Percentiles rank a stretch among this genome's conserved stretches.
Conservation (phyloP, 2,888 invertebrate genomes). For the Polydesmus complanatus region DNA sequence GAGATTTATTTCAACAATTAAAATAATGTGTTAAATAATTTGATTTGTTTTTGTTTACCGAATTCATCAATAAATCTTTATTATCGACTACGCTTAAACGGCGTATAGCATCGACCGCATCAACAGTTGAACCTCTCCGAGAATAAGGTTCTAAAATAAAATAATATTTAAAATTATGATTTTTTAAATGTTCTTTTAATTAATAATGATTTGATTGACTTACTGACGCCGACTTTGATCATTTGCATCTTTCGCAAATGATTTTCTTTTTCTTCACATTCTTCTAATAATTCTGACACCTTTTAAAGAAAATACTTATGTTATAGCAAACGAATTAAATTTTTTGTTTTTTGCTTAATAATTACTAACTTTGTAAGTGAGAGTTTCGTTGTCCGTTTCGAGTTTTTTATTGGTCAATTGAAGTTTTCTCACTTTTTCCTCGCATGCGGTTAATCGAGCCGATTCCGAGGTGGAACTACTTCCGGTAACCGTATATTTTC, state of each 20-base stretch:
- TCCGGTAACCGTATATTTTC: not conserved
- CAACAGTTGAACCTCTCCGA: slow-evolving; percentile 1
- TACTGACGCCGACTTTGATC: slow-evolving; percentile 10
- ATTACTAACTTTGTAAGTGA: slow-evolving; percentile 30
- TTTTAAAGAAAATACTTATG: not conserved
- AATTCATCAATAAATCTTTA: too few species aligned
- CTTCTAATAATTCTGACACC: slow-evolving; percentile 12
- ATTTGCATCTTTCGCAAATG: slow-evolving; percentile 6
- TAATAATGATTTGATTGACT: not conserved
- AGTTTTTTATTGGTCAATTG: slow-evolving; percentile 31
- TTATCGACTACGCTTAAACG: not conserved
- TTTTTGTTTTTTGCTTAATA: too few species aligned
- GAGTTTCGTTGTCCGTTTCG: slow-evolving; percentile 33
- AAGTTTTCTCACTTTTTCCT: slow-evolving; percentile 29
- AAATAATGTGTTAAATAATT: too few species aligned
- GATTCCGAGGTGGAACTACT: not conserved
- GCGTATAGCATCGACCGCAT: not conserved
- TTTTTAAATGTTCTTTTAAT: not conserved
- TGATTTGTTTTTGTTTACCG: too few species aligned
- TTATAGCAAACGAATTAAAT: not conserved
- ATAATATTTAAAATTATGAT: not conserved
- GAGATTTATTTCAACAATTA: too few species aligned
- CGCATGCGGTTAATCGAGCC: slow-evolving; percentile 6
- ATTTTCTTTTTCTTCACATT: slow-evolving; percentile 15
- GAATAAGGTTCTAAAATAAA: slow-evolving; percentile 1